These are phyloP conservation scores for Dendropsophus ebraccatus DNA, from an alignment of 2,113 vertebrate genomes.

Conservation along the genomic window DNA sequence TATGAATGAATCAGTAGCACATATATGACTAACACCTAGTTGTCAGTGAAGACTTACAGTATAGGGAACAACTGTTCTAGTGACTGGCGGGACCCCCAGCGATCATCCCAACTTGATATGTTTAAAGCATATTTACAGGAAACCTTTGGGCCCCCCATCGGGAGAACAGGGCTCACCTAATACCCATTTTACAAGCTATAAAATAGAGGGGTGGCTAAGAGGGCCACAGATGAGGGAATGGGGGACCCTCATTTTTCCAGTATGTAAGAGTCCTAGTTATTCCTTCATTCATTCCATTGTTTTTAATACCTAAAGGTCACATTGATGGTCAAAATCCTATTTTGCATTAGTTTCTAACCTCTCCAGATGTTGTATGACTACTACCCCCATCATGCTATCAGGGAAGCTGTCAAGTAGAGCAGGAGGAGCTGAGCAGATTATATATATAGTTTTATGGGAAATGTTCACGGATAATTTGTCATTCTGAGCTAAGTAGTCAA, in stretches of 20 bases:
- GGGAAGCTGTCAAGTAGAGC: too few relatives aligned
- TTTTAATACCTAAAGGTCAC: neutral
- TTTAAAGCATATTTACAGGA: neutral
- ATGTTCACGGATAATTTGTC: too few relatives aligned
- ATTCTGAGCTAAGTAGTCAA: too few relatives aligned
- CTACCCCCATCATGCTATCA: neutral
- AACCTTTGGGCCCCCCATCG: neutral
- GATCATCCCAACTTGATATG: neutral
- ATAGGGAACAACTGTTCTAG: too few relatives aligned
- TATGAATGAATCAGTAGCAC: too few relatives aligned
- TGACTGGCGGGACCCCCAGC: too few relatives aligned
- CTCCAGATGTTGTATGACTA: neutral
- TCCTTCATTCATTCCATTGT: neutral
- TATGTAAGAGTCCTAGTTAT: neutral
- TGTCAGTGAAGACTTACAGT: too few relatives aligned
- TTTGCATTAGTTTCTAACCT: neutral
- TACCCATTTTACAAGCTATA: neutral
- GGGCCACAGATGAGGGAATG: neutral
- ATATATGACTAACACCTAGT: too few relatives aligned
- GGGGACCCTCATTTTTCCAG: neutral
- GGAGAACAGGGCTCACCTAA: neutral
- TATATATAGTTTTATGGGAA: too few relatives aligned
- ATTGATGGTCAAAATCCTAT: neutral
- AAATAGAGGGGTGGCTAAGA: too few relatives aligned
- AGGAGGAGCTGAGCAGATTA: too few relatives aligned